These are phyloP conservation scores for Sebastes fasciatus DNA, from an alignment of 2,113 vertebrate species.

Conservation along the genomic window DNA sequence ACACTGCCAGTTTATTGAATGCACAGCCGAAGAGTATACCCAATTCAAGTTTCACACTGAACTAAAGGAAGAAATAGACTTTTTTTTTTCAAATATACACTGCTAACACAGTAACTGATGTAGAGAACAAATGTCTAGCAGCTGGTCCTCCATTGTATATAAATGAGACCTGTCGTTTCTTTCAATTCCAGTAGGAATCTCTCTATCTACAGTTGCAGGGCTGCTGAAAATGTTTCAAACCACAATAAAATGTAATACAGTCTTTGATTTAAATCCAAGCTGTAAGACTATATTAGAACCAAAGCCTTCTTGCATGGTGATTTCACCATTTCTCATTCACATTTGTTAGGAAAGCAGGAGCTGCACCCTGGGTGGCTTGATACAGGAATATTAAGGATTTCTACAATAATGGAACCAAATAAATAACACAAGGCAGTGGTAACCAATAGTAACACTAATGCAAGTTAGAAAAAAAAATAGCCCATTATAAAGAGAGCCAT, in stretches of 20 bases:
- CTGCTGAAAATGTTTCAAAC: not conserved
- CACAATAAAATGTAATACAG: not conserved
- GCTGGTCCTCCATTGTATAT: not conserved
- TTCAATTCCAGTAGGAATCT: not conserved
- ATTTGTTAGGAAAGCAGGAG: not conserved
- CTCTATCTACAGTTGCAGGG: not conserved
- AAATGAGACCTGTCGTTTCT: not conserved
- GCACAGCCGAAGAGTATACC: not conserved
- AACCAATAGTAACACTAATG: constrained; percentile 37
- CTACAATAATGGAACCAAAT: constrained; percentile 24
- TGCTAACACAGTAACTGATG: not conserved
- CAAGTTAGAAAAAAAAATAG: constrained; percentile 12
- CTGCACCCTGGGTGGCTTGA: constrained; percentile 24
- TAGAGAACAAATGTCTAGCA: not conserved
- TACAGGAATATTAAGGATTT: constrained; percentile 8
- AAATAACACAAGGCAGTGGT: constrained; percentile 20
- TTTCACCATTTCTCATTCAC: not conserved
- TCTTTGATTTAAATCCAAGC: not conserved
- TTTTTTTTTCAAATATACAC: not conserved
- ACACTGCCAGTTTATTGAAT: not conserved
- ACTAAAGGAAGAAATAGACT: not conserved
- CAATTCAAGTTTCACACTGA: not conserved
- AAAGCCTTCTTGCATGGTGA: not conserved
- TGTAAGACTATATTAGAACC: not conserved
- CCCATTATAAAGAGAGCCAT: constrained; percentile 24